A percentile compares a stretch with the other conserved stretches of the same genome.
Evolutionary conservation across 1,140 invertebrate genomes (phyloP).

Genomic region (Formica selysi): DNA sequence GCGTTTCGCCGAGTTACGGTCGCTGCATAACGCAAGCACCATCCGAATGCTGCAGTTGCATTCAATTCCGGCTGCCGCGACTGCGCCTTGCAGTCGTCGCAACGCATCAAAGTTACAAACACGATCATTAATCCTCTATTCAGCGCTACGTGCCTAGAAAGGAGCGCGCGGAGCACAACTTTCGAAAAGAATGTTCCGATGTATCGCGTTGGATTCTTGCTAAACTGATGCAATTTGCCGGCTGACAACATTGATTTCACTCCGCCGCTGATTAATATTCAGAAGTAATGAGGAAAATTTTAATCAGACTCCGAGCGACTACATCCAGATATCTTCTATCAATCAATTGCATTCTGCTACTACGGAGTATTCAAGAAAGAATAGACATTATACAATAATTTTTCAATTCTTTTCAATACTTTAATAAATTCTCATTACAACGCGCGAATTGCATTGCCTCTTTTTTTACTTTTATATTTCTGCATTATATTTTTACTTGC

Average conservation of each 20-base stretch:
- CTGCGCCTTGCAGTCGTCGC: slow-evolving; percentile 56
- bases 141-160: slow-evolving; percentile 42
- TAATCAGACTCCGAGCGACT: neutral
- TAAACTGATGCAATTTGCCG: slow-evolving; percentile 33
- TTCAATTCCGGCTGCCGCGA: slow-evolving; percentile 48
- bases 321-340: neutral
- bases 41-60: slow-evolving; percentile 56
- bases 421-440: slow-evolving; percentile 13
- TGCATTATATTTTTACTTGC: slow-evolving; percentile 39
- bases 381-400: neutral
- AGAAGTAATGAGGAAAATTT: slow-evolving; percentile 10
- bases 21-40: slow-evolving; percentile 39
- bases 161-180: slow-evolving; percentile 2
- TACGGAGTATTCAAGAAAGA: neutral
- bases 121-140: slow-evolving; percentile 62
- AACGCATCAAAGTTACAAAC: slow-evolving; percentile 68
- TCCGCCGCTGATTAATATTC: slow-evolving; percentile 14
- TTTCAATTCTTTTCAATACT: slow-evolving; percentile 5
- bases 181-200: slow-evolving; percentile 50
- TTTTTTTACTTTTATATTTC: slow-evolving; percentile 18
- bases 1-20: slow-evolving; percentile 66
- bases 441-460: neutral
- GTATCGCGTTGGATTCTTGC: slow-evolving; percentile 29
- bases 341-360: neutral
- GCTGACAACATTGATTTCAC: slow-evolving; percentile 18